Conservation (phyloP, 2,888 invertebrate species). For the Leucoptera coffeella region DNA sequence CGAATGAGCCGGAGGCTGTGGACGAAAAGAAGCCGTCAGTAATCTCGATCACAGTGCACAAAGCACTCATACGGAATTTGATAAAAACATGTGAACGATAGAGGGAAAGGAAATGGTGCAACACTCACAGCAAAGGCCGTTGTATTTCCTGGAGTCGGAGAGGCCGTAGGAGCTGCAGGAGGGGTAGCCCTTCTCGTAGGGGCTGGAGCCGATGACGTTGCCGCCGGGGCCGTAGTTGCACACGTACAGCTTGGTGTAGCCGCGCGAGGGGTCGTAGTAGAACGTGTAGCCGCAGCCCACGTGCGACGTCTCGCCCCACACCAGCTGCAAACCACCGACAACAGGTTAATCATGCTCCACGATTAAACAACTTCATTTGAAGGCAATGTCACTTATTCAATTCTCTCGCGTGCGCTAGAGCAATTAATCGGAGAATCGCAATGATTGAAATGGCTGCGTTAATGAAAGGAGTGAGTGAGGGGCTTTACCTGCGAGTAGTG, state of each 20-base stretch:
- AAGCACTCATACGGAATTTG: too few species aligned
- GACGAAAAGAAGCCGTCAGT: too few species aligned
- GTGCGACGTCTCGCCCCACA: conserved; percentile 81
- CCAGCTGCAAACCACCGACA: conserved; percentile 63
- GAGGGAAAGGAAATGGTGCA: too few species aligned
- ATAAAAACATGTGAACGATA: too few species aligned
- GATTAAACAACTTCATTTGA: background rate
- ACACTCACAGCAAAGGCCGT: conserved; percentile 71
- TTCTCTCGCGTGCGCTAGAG: too few species aligned
- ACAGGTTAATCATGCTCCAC: background rate
- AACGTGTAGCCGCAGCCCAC: conserved; percentile 85
- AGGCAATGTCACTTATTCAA: too few species aligned
- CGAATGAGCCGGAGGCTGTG: too few species aligned
- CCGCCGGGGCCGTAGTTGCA: conserved; percentile 84
- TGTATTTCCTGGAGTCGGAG: conserved; percentile 64
- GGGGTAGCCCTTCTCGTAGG: conserved; percentile 70
- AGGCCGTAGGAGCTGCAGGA: conserved; percentile 66
- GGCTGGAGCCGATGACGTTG: conserved; percentile 68
- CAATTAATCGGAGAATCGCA: too few species aligned
- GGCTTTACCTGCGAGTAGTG: conserved; percentile 74
- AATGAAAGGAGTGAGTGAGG: background rate
- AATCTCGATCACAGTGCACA: too few species aligned
- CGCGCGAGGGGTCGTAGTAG: conserved; percentile 65
- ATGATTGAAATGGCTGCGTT: too few species aligned
- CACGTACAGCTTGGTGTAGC: conserved; percentile 77